These are phyloP conservation scores for Esperia sulphurella DNA, from an alignment of 2,888 invertebrate genomes.

Conservation along the genomic window DNA sequence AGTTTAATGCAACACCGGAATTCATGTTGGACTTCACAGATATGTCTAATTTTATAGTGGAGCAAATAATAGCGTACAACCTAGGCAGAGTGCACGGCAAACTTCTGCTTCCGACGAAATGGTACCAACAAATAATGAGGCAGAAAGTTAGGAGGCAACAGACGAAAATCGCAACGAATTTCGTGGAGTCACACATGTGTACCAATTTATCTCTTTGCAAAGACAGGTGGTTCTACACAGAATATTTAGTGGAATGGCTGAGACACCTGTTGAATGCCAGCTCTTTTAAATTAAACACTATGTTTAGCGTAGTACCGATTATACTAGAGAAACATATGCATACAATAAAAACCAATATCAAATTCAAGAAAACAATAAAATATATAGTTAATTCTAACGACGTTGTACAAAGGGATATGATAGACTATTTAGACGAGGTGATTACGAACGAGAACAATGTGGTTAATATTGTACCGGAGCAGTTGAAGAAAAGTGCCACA, in stretches of 20 bases:
- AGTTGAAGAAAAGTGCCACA: constrained; percentile 23
- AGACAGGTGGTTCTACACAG: constrained; percentile 33
- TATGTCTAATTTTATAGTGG: constrained; percentile 34
- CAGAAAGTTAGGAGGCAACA: constrained; percentile 42
- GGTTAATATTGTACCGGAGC: constrained; percentile 21
- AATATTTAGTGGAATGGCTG: constrained; percentile 40
- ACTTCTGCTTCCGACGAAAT: constrained; percentile 21
- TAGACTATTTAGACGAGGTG: constrained; percentile 48
- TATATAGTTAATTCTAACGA: constrained; percentile 22
- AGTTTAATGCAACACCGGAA: constrained; percentile 26
- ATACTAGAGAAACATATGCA: constrained; percentile 27
- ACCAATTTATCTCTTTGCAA: constrained; percentile 34
- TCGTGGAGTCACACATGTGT: constrained; percentile 36
- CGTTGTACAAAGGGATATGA: constrained; percentile 31
- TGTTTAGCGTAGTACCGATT: constrained; percentile 26
- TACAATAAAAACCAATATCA: constrained; percentile 29
- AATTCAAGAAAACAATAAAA: constrained; percentile 30
- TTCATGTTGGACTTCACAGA: constrained; percentile 42
- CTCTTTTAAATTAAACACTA: constrained; percentile 21
- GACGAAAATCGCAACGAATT: constrained; percentile 32
- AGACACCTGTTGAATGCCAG: constrained; percentile 26
- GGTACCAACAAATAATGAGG: constrained; percentile 30
- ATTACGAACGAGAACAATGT: constrained; percentile 30
- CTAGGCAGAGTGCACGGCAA: constrained; percentile 27
- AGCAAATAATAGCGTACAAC: constrained; percentile 28